Conservation (phyloP, 2,113 vertebrate species). For the Dromiciops gliroides region DNA sequence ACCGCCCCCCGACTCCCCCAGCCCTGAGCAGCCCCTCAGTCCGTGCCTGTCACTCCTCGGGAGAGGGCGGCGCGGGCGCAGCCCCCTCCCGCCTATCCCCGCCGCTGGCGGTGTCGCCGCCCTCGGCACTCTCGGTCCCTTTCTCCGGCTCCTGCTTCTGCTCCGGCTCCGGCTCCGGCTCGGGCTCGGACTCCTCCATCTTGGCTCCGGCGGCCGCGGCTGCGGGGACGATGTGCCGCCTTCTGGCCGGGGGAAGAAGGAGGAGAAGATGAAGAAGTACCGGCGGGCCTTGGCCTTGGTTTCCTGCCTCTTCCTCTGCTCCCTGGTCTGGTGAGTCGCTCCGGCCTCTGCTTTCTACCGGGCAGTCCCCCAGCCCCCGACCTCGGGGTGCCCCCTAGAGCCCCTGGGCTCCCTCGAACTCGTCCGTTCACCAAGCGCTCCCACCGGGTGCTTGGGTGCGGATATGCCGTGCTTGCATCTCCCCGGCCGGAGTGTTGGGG, state of each 20-base stretch:
- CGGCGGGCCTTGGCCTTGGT: conserved; percentile 81
- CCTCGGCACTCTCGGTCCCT: conserved; percentile 19
- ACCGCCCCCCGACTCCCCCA: background rate
- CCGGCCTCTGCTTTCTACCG: background rate
- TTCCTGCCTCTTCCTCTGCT: conserved; percentile 82
- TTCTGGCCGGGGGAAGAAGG: conserved; percentile 75
- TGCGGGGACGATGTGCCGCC: conserved; percentile 83
- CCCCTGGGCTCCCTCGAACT: too few relatives aligned
- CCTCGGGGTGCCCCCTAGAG: background rate
- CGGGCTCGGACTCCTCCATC: conserved; percentile 64
- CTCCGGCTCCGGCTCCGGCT: conserved; percentile 56
- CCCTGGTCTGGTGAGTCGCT: conserved; percentile 81
- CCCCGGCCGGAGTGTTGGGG: background rate
- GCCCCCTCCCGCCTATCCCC: background rate
- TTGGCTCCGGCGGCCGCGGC: conserved; percentile 69
- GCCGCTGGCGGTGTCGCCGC: background rate
- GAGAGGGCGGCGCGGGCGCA: conserved; percentile 1
- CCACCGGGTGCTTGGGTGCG: background rate
- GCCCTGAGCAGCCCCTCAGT: conserved; percentile 15
- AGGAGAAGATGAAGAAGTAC: conserved; percentile 84
- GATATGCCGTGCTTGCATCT: background rate
- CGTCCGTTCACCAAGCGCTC: background rate
- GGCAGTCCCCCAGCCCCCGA: too few relatives aligned
- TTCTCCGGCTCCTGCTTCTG: conserved; percentile 55
- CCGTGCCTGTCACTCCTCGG: background rate